Percentiles rank a stretch among this genome's conserved stretches.
Conservation (phyloP, 1,140 invertebrate species). For the Schlechtendalia chinensis region DNA sequence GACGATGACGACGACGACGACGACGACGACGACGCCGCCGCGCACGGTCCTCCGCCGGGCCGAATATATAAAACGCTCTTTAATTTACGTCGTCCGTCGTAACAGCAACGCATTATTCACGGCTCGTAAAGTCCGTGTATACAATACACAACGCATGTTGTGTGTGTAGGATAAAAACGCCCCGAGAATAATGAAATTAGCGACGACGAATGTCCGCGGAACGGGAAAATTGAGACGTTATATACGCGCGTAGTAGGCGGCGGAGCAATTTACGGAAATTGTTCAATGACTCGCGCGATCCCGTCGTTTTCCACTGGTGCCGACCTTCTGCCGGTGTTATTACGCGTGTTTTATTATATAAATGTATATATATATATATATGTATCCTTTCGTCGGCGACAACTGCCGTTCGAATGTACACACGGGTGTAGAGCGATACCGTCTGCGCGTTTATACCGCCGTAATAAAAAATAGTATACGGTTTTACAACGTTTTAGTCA, state of each 20-base stretch:
- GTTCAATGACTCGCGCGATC: constrained; percentile 40
- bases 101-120: constrained; percentile 30
- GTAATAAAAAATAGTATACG: background rate
- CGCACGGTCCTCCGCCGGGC: constrained; percentile 8
- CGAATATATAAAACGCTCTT: constrained; percentile 37
- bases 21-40: background rate
- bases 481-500: too few species aligned
- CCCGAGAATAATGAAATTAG: constrained; percentile 42
- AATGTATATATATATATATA: background rate
- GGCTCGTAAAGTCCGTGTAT: constrained; percentile 34
- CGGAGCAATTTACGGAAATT: background rate
- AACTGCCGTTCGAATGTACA: background rate
- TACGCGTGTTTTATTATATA: constrained; percentile 1
- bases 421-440: background rate
- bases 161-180: constrained; percentile 24
- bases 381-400: background rate
- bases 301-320: background rate
- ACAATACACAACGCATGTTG: background rate
- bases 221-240: constrained; percentile 45
- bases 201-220: constrained; percentile 34
- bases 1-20: background rate
- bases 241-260: background rate
- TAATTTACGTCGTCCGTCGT: constrained; percentile 34
- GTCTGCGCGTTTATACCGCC: background rate
- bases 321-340: constrained; percentile 22